phyloP scores from a whole-genome alignment of 1,140 invertebrate genomes.

The Neodiprion fabricii region DNA sequence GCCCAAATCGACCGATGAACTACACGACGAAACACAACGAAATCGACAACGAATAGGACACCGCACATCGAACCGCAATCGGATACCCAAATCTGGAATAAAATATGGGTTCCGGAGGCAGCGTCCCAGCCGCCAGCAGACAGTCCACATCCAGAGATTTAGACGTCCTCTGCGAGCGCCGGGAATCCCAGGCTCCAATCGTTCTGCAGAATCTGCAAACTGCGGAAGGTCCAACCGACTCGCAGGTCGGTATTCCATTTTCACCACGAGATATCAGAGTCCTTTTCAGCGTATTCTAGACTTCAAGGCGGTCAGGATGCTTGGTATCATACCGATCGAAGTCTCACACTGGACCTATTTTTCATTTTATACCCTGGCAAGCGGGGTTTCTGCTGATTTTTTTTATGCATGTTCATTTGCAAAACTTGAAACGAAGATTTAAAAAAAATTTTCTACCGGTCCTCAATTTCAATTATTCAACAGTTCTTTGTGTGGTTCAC shows the following conservation, averaged over 20 bases:
- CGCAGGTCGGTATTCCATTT: background rate
- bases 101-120: slow-evolving; percentile 13
- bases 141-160: background rate
- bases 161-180: background rate
- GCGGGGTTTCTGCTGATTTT: no score
- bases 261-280: background rate
- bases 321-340: no score
- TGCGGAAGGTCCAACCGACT: slow-evolving; percentile 3
- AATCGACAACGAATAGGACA: background rate
- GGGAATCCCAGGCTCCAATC: background rate
- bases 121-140: background rate
- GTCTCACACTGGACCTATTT: no score
- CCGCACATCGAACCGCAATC: background rate
- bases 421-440: no score
- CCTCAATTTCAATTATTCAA: no score
- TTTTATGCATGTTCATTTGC: no score
- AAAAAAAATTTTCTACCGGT: no score
- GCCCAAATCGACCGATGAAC: background rate
- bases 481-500: no score
- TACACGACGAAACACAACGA: background rate
- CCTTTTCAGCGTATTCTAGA: no score
- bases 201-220: background rate
- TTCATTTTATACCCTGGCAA: no score
- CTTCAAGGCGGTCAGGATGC: no score
- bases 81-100: background rate